These are phyloP conservation scores for Drosophila kikkawai DNA, from an alignment of 1,140 invertebrate species.

Conservation along the genomic window DNA sequence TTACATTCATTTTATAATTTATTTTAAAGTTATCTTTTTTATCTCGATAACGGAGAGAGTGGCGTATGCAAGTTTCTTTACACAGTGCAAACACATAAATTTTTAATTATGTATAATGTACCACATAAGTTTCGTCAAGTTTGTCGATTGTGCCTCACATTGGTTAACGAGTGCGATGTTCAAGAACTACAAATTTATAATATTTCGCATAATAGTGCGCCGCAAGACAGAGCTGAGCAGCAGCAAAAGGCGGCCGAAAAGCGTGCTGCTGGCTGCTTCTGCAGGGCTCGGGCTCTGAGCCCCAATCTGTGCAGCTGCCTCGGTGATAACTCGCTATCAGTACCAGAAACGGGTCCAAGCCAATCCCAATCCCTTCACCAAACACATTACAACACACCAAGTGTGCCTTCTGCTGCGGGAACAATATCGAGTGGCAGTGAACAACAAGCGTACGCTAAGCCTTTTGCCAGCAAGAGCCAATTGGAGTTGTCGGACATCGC, in stretches of 20 bases:
- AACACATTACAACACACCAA: conserved; percentile 65
- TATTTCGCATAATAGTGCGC: conserved; percentile 44
- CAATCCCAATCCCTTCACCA: conserved; percentile 49
- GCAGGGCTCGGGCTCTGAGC: conserved; percentile 54
- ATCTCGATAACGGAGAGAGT: conserved; percentile 52
- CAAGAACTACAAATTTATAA: conserved; percentile 84
- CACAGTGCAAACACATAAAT: conserved; percentile 46
- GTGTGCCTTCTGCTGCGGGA: conserved; percentile 61
- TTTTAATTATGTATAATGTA: conserved; percentile 86
- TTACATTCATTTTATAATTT: conserved; percentile 81
- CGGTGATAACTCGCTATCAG: conserved; percentile 73
- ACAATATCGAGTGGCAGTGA: conserved; percentile 48
- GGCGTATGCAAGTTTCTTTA: conserved; percentile 47
- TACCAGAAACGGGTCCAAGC: conserved; percentile 59
- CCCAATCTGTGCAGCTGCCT: conserved; percentile 57
- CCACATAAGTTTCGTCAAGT: conserved; percentile 87
- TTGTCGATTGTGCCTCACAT: conserved; percentile 86
- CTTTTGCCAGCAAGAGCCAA: conserved; percentile 50
- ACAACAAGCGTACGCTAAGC: conserved; percentile 41
- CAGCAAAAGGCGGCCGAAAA: conserved; percentile 30
- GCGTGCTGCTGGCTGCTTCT: conserved; percentile 46
- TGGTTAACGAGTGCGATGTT: conserved; percentile 82
- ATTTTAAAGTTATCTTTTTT: conserved; percentile 78
- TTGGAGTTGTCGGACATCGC: conserved; percentile 31
- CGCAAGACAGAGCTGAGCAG: conserved; percentile 26